Conservation (phyloP, 2,797 vertebrate genomes). For the Lophotriccus pileatus region DNA sequence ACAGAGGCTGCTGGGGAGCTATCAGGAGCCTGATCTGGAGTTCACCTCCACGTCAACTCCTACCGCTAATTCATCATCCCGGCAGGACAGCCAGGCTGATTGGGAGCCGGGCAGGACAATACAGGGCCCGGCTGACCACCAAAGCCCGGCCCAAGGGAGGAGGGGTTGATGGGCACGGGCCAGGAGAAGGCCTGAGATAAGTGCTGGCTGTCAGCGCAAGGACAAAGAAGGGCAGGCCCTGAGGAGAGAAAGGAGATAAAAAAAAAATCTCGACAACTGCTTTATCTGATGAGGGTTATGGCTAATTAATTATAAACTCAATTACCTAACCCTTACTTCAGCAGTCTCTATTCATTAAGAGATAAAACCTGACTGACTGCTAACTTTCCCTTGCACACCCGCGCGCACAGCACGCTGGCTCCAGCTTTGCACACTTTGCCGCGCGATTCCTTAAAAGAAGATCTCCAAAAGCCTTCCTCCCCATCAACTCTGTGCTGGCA, state of each 20-base stretch:
- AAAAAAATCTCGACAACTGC: slow-evolving; percentile 78
- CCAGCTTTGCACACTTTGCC: background rate
- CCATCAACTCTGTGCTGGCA: background rate
- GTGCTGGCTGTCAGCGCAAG: slow-evolving; percentile 84
- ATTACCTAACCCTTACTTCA: slow-evolving; percentile 97
- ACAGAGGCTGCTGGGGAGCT: slow-evolving; percentile 53
- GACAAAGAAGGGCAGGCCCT: slow-evolving; percentile 88
- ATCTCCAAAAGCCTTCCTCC: slow-evolving; percentile 28
- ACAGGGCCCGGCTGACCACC: slow-evolving; percentile 67
- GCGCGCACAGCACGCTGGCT: background rate
- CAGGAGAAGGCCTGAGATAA: slow-evolving; percentile 76
- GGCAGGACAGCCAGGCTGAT: slow-evolving; percentile 72
- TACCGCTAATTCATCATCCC: slow-evolving; percentile 90
- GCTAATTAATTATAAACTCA: slow-evolving; percentile 99
- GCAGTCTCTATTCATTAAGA: slow-evolving; percentile 92
- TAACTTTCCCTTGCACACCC: slow-evolving; percentile 68
- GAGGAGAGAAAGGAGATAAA: slow-evolving; percentile 81
- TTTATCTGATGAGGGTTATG: slow-evolving; percentile 94
- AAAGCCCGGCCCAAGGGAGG: slow-evolving; percentile 59
- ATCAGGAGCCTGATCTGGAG: slow-evolving; percentile 83
- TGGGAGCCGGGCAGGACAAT: slow-evolving; percentile 70
- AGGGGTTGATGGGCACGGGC: slow-evolving; percentile 58
- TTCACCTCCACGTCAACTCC: slow-evolving; percentile 72
- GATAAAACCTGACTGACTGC: slow-evolving; percentile 83
- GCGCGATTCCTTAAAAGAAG: slow-evolving; percentile 17